Percentiles rank a stretch among this genome's conserved stretches.
Evolutionary conservation across 1,140 invertebrate species (phyloP).

Genomic region (Drosophila athabasca): DNA sequence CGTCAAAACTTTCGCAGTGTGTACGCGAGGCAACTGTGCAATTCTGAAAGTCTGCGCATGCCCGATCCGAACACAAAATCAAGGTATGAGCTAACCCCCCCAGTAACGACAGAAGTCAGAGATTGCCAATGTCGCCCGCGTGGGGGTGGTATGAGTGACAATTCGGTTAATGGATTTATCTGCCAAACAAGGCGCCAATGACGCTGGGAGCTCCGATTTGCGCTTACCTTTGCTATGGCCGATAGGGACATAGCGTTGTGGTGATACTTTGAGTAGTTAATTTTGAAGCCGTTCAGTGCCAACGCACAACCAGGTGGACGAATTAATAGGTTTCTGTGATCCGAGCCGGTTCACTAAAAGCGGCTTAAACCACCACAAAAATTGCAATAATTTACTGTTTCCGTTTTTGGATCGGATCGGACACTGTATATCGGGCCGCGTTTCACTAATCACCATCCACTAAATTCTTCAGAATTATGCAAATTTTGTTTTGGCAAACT

Average conservation of each 20-base stretch:
- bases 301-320: conserved; percentile 47
- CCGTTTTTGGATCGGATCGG: neutral
- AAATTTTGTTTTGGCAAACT: conserved; percentile 13
- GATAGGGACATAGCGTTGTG: conserved; percentile 84
- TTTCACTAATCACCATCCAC: conserved; percentile 20
- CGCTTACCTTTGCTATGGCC: conserved; percentile 84
- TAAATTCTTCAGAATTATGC: conserved; percentile 11
- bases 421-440: no score
- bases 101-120: conserved; percentile 20
- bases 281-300: conserved; percentile 82
- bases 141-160: conserved; percentile 62
- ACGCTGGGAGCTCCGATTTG: conserved; percentile 35
- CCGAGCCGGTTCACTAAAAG: conserved; percentile 29
- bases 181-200: conserved; percentile 39
- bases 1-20: conserved; percentile 30
- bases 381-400: conserved; percentile 1
- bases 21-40: conserved; percentile 47
- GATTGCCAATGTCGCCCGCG: conserved; percentile 19
- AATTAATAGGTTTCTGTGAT: conserved; percentile 31
- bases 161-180: conserved; percentile 52
- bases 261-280: conserved; percentile 84
- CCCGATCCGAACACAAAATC: conserved; percentile 12
- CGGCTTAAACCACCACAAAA: conserved; percentile 7
- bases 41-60: conserved; percentile 12
- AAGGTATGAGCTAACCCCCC: conserved; percentile 56